A percentile compares a stretch with the other conserved stretches of the same genome.
phyloP scores from a whole-genome alignment of 2,888 invertebrate genomes.

The Dryobotodes eremita region DNA sequence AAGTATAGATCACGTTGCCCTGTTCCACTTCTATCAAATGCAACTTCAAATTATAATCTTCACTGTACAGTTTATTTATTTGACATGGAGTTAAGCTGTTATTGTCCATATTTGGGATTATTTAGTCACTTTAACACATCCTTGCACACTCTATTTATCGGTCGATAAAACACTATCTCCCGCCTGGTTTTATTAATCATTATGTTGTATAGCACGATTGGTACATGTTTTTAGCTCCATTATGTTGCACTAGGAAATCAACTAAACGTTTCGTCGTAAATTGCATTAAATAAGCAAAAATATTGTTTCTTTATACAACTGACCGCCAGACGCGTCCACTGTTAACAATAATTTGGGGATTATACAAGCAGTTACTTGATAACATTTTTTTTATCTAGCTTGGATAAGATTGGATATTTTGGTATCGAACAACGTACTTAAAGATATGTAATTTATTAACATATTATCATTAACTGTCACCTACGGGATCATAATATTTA shows the following conservation, averaged over 20 bases:
- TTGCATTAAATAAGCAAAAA: neutral
- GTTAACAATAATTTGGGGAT: slow-evolving; percentile 51
- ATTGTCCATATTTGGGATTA: slow-evolving; percentile 47
- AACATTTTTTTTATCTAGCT: slow-evolving; percentile 57
- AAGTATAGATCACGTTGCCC: slow-evolving; percentile 62
- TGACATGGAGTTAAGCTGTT: slow-evolving; percentile 36
- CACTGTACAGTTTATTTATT: slow-evolving; percentile 29
- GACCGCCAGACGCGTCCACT: slow-evolving; percentile 44
- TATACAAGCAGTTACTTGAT: slow-evolving; percentile 55
- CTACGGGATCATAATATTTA: slow-evolving; percentile 60
- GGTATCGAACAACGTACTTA: slow-evolving; percentile 52
- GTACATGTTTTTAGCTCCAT: neutral
- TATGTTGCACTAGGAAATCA: neutral
- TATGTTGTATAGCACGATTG: slow-evolving; percentile 4
- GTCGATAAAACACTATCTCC: slow-evolving; percentile 33
- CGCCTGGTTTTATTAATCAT: slow-evolving; percentile 30
- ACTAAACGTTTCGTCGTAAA: neutral
- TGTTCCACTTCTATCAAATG: slow-evolving; percentile 59
- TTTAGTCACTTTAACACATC: slow-evolving; percentile 37
- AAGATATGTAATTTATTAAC: slow-evolving; percentile 51
- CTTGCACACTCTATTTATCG: slow-evolving; percentile 26
- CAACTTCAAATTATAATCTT: neutral
- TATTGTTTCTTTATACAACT: neutral
- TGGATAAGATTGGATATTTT: slow-evolving; percentile 68
- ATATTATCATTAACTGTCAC: slow-evolving; percentile 51